A percentile compares a stretch with the other conserved stretches of the same genome.
phyloP scores from a whole-genome alignment of 2,888 invertebrate species.

The Philhelius pedissequus region DNA sequence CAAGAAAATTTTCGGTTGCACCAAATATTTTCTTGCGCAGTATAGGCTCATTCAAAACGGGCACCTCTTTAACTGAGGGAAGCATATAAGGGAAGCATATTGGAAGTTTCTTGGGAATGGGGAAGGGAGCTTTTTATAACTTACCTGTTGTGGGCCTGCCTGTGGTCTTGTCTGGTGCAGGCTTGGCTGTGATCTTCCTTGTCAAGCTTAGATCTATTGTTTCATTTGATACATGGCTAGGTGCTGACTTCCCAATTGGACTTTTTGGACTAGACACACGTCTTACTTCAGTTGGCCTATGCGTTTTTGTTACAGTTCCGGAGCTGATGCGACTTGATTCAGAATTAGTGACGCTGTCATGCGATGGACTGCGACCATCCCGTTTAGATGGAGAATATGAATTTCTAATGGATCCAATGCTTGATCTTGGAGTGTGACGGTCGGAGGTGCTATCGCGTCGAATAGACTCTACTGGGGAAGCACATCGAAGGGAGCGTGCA shows the following conservation, averaged over 20 bases:
- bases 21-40: constrained; percentile 73
- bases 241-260: constrained; percentile 72
- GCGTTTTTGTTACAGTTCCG: constrained; percentile 73
- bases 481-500: constrained; percentile 85
- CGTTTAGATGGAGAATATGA: constrained; percentile 70
- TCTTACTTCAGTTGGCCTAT: constrained; percentile 52
- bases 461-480: constrained; percentile 82
- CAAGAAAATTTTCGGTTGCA: constrained; percentile 70
- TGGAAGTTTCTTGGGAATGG: constrained; percentile 25
- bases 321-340: constrained; percentile 77
- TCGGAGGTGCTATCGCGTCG: constrained; percentile 79
- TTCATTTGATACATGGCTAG: constrained; percentile 72
- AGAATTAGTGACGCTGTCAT: constrained; percentile 76
- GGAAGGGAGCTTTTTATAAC: constrained; percentile 1
- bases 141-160: constrained; percentile 48
- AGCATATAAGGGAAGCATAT: constrained; percentile 59
- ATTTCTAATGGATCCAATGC: constrained; percentile 74
- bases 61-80: constrained; percentile 47
- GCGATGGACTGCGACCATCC: constrained; percentile 76
- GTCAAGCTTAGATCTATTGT: constrained; percentile 71
- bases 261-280: constrained; percentile 73
- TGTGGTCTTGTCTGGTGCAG: constrained; percentile 67
- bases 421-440: constrained; percentile 74
- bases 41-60: constrained; percentile 37
- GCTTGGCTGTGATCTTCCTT: constrained; percentile 39